Base-by-base conservation (phyloP, 1,140 invertebrate species). In the Drusus annulatus region DNA sequence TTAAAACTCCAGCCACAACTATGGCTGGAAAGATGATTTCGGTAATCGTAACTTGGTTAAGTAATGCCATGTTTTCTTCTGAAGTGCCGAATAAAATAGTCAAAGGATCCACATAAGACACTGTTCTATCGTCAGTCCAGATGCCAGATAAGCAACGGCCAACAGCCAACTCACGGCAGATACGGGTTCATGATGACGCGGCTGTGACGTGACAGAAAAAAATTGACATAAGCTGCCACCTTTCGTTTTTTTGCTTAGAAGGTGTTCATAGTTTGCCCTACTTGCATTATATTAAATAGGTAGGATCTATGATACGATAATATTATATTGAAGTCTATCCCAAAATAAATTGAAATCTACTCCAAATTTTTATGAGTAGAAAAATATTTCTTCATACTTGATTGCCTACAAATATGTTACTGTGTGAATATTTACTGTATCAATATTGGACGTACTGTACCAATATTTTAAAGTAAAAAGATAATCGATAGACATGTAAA, bases 1-100 rank as follows among this genome's bases (percentile, higher is more conserved):
- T 86, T 84, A 94, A 89, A 83, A 93, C 93, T 86, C 93, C 89
- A 78, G 91, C 91, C 76, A 93, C 93, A 84, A 92, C 93, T 81
- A 93, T 89, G 75, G 91, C 91, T 81, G 93, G 91, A 84, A 92
- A 91, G 68, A 93, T 86, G 84, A 90, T 86, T 85, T 91, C 90
- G 84, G 90, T 90, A 84, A 88, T 89, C 76, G 90, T 87, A 80
- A 91, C 87, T 86, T 91, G 90, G 82, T 86, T 89, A 77, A 91
- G 86, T 80, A 91, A 86, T 86, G 91, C 91, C 91, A 92, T 92
- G 84, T 86, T 88, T 45, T 68, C 23, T 76, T 51, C 19, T 31
- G 60, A 54, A 28, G 36, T 68, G 54, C 77, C 77, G 73, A 65
- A 17, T 65, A 65, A 82, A 71, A 71, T 80, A 82, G 73, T 68